Evolutionary conservation across 2,888 invertebrate species (phyloP), one percentile per base, ranked within the genome.

Genomic region (Drosophila dives): DNA sequence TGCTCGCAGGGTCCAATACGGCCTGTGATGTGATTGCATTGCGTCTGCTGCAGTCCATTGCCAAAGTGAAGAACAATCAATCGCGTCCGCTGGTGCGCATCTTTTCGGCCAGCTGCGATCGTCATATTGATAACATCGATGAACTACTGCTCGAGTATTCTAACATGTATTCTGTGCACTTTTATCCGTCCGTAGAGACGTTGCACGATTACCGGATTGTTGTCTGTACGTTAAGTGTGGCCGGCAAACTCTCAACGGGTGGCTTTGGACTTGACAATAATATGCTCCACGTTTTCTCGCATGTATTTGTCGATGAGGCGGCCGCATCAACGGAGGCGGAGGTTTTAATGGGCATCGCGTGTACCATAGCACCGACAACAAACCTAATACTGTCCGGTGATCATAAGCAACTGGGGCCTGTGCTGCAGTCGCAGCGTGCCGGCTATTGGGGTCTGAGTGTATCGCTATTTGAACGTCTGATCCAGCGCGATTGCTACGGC

Each of bases 241-340:
- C 95, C 29, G 95, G 91, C 0, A 91, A 88, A 78, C 73, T 92
- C 20, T 80, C 95, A 7, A 94, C 94, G 10, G 95, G 92, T 1
- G 77, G 75, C 20, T 90, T 92, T 58, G 91, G 90, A 1, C 60
- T 72, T 3, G 56, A 61, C 3, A 62, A 59, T 12, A 29, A 59
- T 6, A 70, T 77, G 64, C 48, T 20, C 11, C 36, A 58, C 20
- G 67, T 89, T 6, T 96, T 96, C 90, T 94, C 95, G 1, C 95
- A 96, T 89, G 93, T 96, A 11, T 96, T 97, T 90, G 94, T 97
- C 53, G 97, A 97, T 90, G 97, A 97, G 93, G 96, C 95, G 20
- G 96, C 96, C 0, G 96, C 97, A 86, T 95, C 95, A 0, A 94
- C 94, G 7, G 96, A 96, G 92, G 94, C 96, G 0, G 96, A 96